phyloP scores from a whole-genome alignment of 1,140 invertebrate genomes.

The Bombus terrestris region DNA sequence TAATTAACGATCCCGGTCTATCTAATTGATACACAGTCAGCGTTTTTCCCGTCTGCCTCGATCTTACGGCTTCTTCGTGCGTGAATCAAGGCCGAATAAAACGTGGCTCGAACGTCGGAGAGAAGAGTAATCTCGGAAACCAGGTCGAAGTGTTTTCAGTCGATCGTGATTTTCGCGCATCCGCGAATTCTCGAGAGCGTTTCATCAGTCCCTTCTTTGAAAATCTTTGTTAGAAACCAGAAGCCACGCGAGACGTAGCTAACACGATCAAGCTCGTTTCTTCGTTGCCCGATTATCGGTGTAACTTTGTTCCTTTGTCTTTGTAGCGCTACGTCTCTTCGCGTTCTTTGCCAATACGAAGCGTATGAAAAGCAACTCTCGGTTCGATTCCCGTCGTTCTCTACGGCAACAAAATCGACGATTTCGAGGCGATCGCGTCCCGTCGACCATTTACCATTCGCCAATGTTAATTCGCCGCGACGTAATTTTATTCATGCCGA shows the following conservation, averaged over 20 bases:
- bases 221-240: not conserved
- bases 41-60: not conserved
- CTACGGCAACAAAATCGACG: not conserved
- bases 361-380: not conserved
- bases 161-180: slow-evolving; percentile 6
- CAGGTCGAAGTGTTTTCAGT: slow-evolving; percentile 1
- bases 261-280: not conserved
- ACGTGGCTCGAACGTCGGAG: not conserved
- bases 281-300: not conserved
- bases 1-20: slow-evolving; percentile 45
- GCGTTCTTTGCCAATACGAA: not conserved
- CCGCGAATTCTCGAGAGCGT: not conserved
- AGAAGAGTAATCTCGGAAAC: not conserved
- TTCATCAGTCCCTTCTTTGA: not conserved
- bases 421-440: too few relatives aligned
- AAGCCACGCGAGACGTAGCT: not conserved
- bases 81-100: not conserved
- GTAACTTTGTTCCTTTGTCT: not conserved
- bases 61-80: not conserved
- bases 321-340: not conserved
- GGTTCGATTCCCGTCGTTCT: not conserved
- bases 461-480: not conserved
- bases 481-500: not conserved
- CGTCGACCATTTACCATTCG: too few relatives aligned
- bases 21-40: slow-evolving; percentile 15